phyloP scores from a whole-genome alignment of 2,888 invertebrate species.

The Cheilosia soror region DNA sequence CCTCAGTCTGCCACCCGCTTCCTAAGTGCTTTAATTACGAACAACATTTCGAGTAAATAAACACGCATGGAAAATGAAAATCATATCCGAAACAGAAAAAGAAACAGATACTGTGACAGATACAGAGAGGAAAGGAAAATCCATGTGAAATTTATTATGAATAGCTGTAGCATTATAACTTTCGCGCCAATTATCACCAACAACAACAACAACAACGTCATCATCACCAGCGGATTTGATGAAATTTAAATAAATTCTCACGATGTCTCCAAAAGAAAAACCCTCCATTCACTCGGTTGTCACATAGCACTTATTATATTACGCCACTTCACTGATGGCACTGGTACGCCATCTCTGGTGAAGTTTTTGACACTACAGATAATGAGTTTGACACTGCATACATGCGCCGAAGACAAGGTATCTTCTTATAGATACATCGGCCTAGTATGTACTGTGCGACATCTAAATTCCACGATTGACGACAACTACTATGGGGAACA shows the following conservation, averaged over 20 bases:
- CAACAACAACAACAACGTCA: slow-evolving; percentile 1
- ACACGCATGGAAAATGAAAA: slow-evolving; percentile 49
- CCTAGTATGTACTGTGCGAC: slow-evolving; percentile 29
- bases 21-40: slow-evolving; percentile 69
- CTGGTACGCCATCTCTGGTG: slow-evolving; percentile 10
- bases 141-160: slow-evolving; percentile 42
- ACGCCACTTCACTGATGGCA: slow-evolving; percentile 24
- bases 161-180: slow-evolving; percentile 44
- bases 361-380: slow-evolving; percentile 43
- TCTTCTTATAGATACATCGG: neutral
- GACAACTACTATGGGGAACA: slow-evolving; percentile 33
- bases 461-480: slow-evolving; percentile 56
- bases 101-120: neutral
- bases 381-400: slow-evolving; percentile 37
- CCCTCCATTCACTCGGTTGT: slow-evolving; percentile 38
- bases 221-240: neutral
- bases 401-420: slow-evolving; percentile 40
- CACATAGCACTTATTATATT: slow-evolving; percentile 42
- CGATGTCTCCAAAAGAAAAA: slow-evolving; percentile 50
- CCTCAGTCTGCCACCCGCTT: neutral
- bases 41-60: slow-evolving; percentile 41
- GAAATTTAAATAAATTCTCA: slow-evolving; percentile 70
- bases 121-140: slow-evolving; percentile 40
- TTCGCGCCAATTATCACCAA: slow-evolving; percentile 71
- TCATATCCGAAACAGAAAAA: slow-evolving; percentile 36